Evolutionary conservation across 2,888 invertebrate genomes (phyloP).

Genomic region (Dynastes tityus): DNA sequence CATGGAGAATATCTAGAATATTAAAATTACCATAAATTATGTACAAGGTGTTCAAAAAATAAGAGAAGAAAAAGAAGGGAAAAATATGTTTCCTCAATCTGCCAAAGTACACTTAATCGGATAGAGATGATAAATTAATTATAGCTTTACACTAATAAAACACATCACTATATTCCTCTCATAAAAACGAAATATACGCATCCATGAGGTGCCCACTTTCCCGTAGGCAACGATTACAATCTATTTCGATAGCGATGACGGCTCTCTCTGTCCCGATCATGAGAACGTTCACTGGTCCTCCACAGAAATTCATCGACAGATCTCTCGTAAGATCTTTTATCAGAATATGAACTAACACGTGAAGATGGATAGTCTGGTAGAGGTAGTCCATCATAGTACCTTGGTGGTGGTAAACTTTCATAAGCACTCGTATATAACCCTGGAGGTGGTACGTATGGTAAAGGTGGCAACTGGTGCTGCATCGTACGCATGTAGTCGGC

Average conservation of each 20-base stretch:
- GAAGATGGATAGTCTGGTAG: constrained; percentile 82
- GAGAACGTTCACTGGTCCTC: constrained; percentile 82
- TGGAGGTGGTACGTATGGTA: constrained; percentile 87
- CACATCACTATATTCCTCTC: constrained; percentile 49
- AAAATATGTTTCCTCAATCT: constrained; percentile 24
- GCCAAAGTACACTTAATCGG: constrained; percentile 33
- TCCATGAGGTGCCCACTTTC: background rate
- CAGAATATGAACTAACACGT: constrained; percentile 74
- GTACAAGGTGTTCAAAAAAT: constrained; percentile 40
- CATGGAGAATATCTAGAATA: constrained; percentile 29
- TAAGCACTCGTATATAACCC: constrained; percentile 71
- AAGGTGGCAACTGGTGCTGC: constrained; percentile 88
- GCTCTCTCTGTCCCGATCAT: constrained; percentile 67
- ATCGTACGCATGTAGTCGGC: constrained; percentile 92
- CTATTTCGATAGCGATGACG: constrained; percentile 72
- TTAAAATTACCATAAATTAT: constrained; percentile 40
- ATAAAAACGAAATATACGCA: constrained; percentile 48
- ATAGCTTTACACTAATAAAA: constrained; percentile 51
- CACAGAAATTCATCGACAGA: constrained; percentile 92
- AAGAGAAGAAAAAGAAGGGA: background rate
- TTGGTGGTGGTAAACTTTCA: constrained; percentile 79
- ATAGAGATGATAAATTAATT: constrained; percentile 47
- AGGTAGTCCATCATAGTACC: constrained; percentile 87
- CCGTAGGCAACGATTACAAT: constrained; percentile 52
- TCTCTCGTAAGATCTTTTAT: constrained; percentile 89